These are phyloP conservation scores for Stigmatopora argus DNA, from an alignment of 2,113 vertebrate species.

Conservation along the genomic window DNA sequence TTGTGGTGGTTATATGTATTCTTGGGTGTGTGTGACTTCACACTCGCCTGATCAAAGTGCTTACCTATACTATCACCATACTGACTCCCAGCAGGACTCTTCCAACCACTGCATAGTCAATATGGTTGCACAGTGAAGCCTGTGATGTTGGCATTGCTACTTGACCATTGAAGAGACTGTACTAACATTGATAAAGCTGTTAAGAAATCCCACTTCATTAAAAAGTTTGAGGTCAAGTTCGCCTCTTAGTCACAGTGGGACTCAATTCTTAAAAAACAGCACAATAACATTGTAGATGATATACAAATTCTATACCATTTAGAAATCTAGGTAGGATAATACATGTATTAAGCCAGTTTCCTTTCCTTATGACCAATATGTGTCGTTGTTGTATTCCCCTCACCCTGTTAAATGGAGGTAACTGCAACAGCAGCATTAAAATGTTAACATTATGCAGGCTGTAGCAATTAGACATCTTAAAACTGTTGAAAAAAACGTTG, in stretches of 20 bases:
- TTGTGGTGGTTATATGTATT: constrained; percentile 1
- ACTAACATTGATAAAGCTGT: constrained; percentile 7
- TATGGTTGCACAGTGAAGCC: constrained; percentile 58
- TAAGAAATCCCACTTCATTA: neutral
- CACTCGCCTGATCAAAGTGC: constrained; percentile 53
- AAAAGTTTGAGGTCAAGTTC: neutral
- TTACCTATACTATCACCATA: constrained; percentile 61
- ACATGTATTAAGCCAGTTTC: neutral
- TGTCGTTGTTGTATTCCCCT: neutral
- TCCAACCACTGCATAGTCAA: constrained; percentile 54
- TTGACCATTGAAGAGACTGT: constrained; percentile 12
- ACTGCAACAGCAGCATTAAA: neutral
- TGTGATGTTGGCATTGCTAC: constrained; percentile 33
- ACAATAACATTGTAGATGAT: neutral
- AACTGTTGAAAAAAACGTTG: constrained; percentile 41
- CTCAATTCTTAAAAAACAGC: neutral
- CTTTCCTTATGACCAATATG: neutral
- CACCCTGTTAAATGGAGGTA: neutral
- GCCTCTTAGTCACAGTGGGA: neutral
- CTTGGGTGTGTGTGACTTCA: constrained; percentile 46
- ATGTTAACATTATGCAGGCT: constrained; percentile 27
- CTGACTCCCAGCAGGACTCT: constrained; percentile 59
- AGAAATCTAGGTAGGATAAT: neutral
- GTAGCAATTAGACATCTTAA: constrained; percentile 38
- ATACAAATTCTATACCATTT: neutral